A percentile compares a stretch with the other conserved stretches of the same genome.
These are phyloP conservation scores for Chironomus riparius DNA, from an alignment of 2,888 invertebrate genomes.

Conservation along the genomic window DNA sequence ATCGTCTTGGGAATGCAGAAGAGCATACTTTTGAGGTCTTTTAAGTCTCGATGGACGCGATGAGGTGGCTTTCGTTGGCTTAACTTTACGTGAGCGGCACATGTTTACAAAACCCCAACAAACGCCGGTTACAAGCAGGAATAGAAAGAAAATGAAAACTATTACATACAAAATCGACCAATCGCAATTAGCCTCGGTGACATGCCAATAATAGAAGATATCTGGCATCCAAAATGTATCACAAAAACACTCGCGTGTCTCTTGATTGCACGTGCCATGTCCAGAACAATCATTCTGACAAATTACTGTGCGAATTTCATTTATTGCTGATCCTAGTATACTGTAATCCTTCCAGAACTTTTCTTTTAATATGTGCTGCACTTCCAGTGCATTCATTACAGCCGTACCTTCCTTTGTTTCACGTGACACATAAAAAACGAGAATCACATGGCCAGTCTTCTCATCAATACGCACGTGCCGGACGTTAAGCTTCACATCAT, in stretches of 20 bases:
- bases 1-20: constrained; percentile 60
- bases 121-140: constrained; percentile 51
- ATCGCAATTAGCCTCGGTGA: constrained; percentile 71
- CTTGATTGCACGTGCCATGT: constrained; percentile 81
- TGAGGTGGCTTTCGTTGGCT: constrained; percentile 43
- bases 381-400: constrained; percentile 50
- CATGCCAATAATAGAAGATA: constrained; percentile 54
- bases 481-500: constrained; percentile 56
- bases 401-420: constrained; percentile 36
- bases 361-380: constrained; percentile 56
- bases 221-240: constrained; percentile 97
- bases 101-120: constrained; percentile 57
- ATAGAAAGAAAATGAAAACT: constrained; percentile 57
- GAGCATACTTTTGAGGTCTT: constrained; percentile 57
- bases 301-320: constrained; percentile 69
- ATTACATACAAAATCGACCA: constrained; percentile 93
- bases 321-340: constrained; percentile 59
- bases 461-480: constrained; percentile 51
- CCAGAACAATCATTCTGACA: constrained; percentile 91
- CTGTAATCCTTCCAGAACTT: constrained; percentile 62
- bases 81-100: constrained; percentile 45
- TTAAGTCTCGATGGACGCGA: constrained; percentile 47
- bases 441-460: constrained; percentile 52
- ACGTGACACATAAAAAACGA: constrained; percentile 60
- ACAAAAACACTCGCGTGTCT: constrained; percentile 75